Evolutionary conservation across 2,888 invertebrate species (phyloP).

Genomic region (Dermolepida albohirtum): DNA sequence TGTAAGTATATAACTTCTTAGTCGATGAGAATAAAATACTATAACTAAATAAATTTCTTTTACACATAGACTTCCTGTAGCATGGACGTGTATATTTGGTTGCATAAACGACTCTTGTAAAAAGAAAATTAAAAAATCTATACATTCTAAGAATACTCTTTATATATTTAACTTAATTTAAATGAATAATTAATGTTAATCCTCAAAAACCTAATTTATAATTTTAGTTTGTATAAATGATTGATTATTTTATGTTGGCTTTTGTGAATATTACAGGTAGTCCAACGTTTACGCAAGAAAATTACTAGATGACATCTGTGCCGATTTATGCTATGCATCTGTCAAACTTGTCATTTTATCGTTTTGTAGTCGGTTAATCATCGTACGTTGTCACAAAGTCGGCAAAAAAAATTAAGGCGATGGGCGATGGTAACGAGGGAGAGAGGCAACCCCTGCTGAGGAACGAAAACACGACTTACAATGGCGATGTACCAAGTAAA

Average conservation of each 20-base stretch:
- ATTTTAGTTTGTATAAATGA: no score
- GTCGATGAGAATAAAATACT: no score
- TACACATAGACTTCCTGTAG: no score
- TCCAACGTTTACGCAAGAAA: constrained; percentile 7
- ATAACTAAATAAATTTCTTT: no score
- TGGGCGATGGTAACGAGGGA: constrained; percentile 74
- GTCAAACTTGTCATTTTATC: constrained; percentile 40
- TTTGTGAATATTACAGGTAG: not conserved
- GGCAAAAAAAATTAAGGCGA: constrained; percentile 53
- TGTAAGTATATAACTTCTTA: no score
- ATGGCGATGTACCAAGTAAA: constrained; percentile 48
- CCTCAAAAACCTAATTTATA: no score
- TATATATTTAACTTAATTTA: no score
- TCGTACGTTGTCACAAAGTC: constrained; percentile 38
- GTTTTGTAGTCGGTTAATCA: constrained; percentile 18
- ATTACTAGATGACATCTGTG: constrained; percentile 25
- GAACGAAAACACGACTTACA: constrained; percentile 58
- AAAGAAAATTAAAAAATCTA: no score
- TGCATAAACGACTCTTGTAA: no score
- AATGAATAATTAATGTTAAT: no score
- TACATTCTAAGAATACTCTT: no score
- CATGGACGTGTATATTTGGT: no score
- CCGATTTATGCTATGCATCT: constrained; percentile 27
- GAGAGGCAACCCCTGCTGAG: constrained; percentile 73
- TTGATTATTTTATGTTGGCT: not conserved